These are phyloP conservation scores for Metallyticus violacea DNA, from an alignment of 2,888 invertebrate genomes.

Conservation along the genomic window DNA sequence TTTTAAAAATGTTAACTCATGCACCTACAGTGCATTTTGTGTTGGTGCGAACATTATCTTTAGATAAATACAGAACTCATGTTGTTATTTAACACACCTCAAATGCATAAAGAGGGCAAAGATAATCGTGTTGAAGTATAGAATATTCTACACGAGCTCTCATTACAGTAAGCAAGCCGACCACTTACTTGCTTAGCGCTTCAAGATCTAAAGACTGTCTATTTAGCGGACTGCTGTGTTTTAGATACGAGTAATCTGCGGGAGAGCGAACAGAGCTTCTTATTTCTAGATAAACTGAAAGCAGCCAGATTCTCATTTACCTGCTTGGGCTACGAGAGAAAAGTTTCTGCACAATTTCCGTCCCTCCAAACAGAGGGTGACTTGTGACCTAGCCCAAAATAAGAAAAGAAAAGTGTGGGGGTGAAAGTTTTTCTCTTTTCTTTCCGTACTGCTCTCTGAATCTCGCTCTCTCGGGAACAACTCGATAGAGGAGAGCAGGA, in stretches of 20 bases:
- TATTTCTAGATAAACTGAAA: background rate
- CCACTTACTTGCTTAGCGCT: no score
- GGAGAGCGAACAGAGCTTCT: background rate
- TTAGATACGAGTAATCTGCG: background rate
- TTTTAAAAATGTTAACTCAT: no score
- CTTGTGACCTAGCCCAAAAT: background rate
- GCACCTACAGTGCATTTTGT: no score
- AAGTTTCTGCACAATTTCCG: constrained; percentile 14
- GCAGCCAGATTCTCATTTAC: background rate
- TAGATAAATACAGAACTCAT: no score
- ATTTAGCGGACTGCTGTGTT: no score
- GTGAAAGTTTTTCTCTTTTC: background rate
- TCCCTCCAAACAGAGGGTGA: background rate
- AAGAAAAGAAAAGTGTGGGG: background rate
- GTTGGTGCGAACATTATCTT: no score
- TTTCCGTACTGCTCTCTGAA: background rate
- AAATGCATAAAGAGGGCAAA: no score
- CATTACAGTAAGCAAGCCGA: no score
- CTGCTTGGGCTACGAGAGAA: background rate
- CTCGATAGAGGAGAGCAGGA: constrained; percentile 19
- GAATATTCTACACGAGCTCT: no score
- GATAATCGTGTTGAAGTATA: no score
- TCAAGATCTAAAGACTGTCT: no score
- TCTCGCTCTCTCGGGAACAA: constrained; percentile 15
- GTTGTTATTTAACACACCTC: no score